Evolutionary conservation across 2,888 invertebrate genomes (phyloP).

Genomic region (Stegophylla sp.): DNA sequence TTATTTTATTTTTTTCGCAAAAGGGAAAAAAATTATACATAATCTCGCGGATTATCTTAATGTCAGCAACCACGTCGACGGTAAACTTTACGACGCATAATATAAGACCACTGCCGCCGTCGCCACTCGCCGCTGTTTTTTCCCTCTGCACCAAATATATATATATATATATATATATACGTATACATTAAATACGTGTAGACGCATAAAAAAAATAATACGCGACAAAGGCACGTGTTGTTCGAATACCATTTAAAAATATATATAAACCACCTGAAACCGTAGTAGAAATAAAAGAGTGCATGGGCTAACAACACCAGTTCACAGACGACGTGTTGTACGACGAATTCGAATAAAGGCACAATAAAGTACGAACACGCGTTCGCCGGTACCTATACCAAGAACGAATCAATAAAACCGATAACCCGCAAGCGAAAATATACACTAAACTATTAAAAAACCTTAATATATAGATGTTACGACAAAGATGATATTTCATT

Average conservation of each 20-base stretch:
- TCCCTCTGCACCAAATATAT: conserved; percentile 11
- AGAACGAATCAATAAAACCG: no score
- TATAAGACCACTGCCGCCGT: conserved; percentile 9
- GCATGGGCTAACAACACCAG: no score
- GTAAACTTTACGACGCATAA: conserved; percentile 47
- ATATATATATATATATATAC: neutral
- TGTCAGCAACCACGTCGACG: conserved; percentile 30
- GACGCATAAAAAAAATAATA: conserved; percentile 24
- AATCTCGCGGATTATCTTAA: conserved; percentile 51
- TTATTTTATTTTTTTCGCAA: conserved; percentile 19
- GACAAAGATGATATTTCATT: no score
- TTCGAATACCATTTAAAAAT: neutral
- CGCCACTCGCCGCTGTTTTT: neutral
- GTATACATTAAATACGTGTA: neutral
- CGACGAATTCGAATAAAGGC: no score
- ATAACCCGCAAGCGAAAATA: no score
- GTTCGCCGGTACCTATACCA: no score
- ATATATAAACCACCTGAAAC: conserved; percentile 25
- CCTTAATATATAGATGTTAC: no score
- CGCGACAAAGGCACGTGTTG: conserved; percentile 12
- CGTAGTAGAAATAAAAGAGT: neutral
- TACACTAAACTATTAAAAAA: no score
- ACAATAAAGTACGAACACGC: no score
- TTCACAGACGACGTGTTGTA: no score
- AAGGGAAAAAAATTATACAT: conserved; percentile 48